Base-by-base conservation (phyloP, 1,140 invertebrate genomes). In the Listronotus oregonensis region DNA sequence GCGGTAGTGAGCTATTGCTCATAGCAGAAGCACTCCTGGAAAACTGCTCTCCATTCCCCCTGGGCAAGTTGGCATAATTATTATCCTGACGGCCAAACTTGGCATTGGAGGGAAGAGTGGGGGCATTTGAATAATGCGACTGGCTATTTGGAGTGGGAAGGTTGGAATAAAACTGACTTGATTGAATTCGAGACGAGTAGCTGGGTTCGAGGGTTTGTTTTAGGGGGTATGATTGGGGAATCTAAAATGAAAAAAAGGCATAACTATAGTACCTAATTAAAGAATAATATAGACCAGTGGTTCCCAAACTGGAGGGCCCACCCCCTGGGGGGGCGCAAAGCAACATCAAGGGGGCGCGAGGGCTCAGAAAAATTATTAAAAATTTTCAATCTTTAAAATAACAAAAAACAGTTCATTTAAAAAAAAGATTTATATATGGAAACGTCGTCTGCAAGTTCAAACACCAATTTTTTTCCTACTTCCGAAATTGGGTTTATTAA, bases 131-230 rank as follows among this genome's bases (percentile, higher is more conserved):
- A 47, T 73, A 73, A 32, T 62, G 52, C 0, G 62, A 61, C 43
- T 68, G 69, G 18, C 42, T 44, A 14, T 47, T 57, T 10, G 62
- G 44, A n/a, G 64, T 59, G 11, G 71, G 63, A 10, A 74, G 18
- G 55, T 77, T 77, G 7, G 72, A 73, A 46, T 77, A 77, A 47
- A 73, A 68, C 44, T 71, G 71, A 42, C 66, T 68, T 39, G 64
- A 75, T 18, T 75, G 75, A 44, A 82, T 49, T 6, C 80, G 73
- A 21, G 79, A 79, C 0, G 81, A 80, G 68, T 81, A 82, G 5
- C 78, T 74, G 0, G 81, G 81, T 65, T 83, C 80, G 7, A 72
- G 64, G 7, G 76, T 70, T 65, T 80, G 74, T 46, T 76, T 78
- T 27, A 82, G 70, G 17, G 77, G 67, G 58, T 76, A 77, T 17